These are phyloP conservation scores for Pyrgilauda ruficollis DNA, from an alignment of 2,113 vertebrate genomes.

Conservation along the genomic window DNA sequence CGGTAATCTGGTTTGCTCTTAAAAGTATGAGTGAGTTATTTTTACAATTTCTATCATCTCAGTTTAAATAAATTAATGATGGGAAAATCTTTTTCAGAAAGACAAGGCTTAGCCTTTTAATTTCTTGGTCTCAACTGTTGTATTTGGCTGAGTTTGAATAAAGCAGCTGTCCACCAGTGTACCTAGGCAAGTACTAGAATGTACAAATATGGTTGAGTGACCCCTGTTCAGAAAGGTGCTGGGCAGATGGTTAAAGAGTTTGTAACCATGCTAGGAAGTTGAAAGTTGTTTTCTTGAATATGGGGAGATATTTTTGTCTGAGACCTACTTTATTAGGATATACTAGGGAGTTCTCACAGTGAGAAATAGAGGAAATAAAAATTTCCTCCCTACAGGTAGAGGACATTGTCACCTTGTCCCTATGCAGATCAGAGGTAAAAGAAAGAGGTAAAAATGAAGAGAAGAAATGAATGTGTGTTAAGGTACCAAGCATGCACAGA, in stretches of 20 bases:
- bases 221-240: neutral
- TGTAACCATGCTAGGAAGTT: neutral
- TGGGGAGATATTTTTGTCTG: neutral
- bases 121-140: neutral
- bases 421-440: neutral
- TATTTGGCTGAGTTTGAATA: neutral
- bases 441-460: neutral
- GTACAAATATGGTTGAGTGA: neutral
- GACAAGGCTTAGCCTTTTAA: neutral
- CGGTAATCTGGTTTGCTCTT: neutral
- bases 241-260: neutral
- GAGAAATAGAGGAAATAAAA: neutral
- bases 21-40: neutral
- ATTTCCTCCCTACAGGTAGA: neutral
- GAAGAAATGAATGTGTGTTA: neutral
- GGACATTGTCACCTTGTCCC: neutral
- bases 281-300: neutral
- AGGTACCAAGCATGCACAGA: neutral
- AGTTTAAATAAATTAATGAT: neutral
- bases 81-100: neutral
- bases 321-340: neutral
- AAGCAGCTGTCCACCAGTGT: neutral
- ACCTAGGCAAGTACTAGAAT: neutral
- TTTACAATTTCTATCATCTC: neutral
- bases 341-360: neutral